A percentile compares a stretch with the other conserved stretches of the same genome.
Conservation (phyloP, 1,140 invertebrate species). For the Tetragnatha versicolor region DNA sequence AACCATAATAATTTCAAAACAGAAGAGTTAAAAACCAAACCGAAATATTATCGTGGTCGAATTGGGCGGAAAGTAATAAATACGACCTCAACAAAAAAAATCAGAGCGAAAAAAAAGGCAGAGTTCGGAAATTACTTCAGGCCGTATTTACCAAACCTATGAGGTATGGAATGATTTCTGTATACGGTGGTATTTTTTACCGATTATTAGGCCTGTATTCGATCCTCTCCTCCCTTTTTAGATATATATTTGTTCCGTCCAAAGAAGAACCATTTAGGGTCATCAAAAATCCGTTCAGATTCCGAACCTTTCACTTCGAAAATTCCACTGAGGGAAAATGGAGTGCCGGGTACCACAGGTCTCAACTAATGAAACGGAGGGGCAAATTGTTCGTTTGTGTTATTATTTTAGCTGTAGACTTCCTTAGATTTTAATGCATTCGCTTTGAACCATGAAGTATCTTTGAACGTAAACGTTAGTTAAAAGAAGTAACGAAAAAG, state of each 20-base stretch:
- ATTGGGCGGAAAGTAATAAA: slow-evolving; percentile 21
- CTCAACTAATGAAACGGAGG: slow-evolving; percentile 26
- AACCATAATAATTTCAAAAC: background rate
- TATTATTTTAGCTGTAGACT: slow-evolving; percentile 6
- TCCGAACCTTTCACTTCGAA: slow-evolving; percentile 46
- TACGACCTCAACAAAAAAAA: slow-evolving; percentile 2
- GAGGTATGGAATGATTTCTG: slow-evolving; percentile 44
- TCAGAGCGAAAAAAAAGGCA: slow-evolving; percentile 7
- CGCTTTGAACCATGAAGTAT: too few species aligned
- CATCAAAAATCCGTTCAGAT: slow-evolving; percentile 49
- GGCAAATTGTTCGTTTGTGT: slow-evolving; percentile 17
- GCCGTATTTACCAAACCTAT: slow-evolving; percentile 22
- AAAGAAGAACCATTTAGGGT: slow-evolving; percentile 51
- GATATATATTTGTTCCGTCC: slow-evolving; percentile 50
- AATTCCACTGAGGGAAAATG: slow-evolving; percentile 35
- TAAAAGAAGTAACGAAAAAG: too few species aligned
- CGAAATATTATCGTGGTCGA: background rate
- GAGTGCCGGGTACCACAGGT: slow-evolving; percentile 13
- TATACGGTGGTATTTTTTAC: slow-evolving; percentile 42
- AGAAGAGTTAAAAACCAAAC: background rate
- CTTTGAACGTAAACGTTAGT: too few species aligned
- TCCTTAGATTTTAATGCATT: too few species aligned
- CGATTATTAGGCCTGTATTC: slow-evolving; percentile 48
- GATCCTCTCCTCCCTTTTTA: slow-evolving; percentile 20
- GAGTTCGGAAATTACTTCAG: slow-evolving; percentile 45